phyloP scores from a whole-genome alignment of 2,888 invertebrate genomes.

The Synergus gifuensis region DNA sequence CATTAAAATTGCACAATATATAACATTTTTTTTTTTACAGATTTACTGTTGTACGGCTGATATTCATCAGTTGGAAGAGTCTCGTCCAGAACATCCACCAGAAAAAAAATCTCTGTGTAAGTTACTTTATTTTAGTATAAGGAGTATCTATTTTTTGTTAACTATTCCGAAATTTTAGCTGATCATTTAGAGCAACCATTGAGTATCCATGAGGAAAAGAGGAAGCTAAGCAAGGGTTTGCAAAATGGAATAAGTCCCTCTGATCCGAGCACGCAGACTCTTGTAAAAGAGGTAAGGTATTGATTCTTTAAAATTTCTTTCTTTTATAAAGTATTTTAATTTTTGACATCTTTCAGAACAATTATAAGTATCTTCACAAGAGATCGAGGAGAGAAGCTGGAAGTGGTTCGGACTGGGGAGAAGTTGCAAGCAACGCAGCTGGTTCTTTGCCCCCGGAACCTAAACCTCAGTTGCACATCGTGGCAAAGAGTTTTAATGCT shows the following conservation, averaged over 20 bases:
- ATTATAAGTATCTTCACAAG: constrained; percentile 73
- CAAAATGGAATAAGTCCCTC: constrained; percentile 74
- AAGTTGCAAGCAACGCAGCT: constrained; percentile 74
- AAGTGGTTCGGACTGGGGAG: constrained; percentile 72
- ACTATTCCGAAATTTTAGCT: constrained; percentile 58
- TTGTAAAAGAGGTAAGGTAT: constrained; percentile 70
- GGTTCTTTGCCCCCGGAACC: constrained; percentile 73
- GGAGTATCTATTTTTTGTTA: constrained; percentile 33
- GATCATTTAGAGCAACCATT: constrained; percentile 73
- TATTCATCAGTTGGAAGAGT: constrained; percentile 73
- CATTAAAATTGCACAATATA: background rate
- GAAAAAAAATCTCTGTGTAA: constrained; percentile 74
- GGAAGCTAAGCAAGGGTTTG: constrained; percentile 70
- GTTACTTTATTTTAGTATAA: constrained; percentile 48
- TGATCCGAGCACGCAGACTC: constrained; percentile 73
- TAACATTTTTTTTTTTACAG: constrained; percentile 54
- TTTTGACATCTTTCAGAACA: constrained; percentile 58
- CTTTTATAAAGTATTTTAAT: background rate
- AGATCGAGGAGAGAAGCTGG: constrained; percentile 69
- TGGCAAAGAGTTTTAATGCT: constrained; percentile 73
- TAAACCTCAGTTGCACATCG: constrained; percentile 70
- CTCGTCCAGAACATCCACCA: constrained; percentile 69
- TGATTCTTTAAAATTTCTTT: background rate
- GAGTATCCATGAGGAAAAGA: constrained; percentile 72
- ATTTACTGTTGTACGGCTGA: constrained; percentile 72